Evolutionary conservation across 1,140 invertebrate species (phyloP).

Genomic region (Idris sp.): DNA sequence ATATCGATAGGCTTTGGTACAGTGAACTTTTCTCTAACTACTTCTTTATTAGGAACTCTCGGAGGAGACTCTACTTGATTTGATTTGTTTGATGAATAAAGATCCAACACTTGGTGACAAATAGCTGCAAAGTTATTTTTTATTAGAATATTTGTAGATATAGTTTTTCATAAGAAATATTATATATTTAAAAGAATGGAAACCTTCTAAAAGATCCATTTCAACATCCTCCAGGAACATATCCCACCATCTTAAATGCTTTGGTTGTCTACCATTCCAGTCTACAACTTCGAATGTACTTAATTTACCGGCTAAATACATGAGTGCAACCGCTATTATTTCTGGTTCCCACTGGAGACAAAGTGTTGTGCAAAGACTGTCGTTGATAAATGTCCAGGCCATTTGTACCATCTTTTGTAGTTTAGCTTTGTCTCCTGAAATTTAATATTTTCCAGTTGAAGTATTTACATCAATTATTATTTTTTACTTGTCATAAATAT

Average conservation of each 20-base stretch:
- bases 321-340: conserved; percentile 96
- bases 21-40: conserved; percentile 66
- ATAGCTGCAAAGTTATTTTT: too few relatives aligned
- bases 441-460: too few relatives aligned
- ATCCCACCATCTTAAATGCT: conserved; percentile 97
- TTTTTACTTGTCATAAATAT: too few relatives aligned
- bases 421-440: conserved; percentile 90
- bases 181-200: too few relatives aligned
- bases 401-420: conserved; percentile 98
- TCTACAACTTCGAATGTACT: conserved; percentile 97
- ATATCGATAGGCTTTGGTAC: conserved; percentile 68
- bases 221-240: conserved; percentile 98
- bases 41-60: conserved; percentile 75
- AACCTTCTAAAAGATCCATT: conserved; percentile 94
- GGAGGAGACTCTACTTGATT: conserved; percentile 82
- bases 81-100: conserved; percentile 84
- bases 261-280: conserved; percentile 90
- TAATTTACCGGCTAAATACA: conserved; percentile 96
- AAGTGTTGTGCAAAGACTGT: conserved; percentile 97
- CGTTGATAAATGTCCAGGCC: conserved; percentile 99
- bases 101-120: conserved; percentile 15
- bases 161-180: too few relatives aligned
- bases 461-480: too few relatives aligned
- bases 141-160: too few relatives aligned
- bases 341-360: conserved; percentile 99